A percentile compares a stretch with the other conserved stretches of the same genome.
These are phyloP conservation scores for Sarcophaga caerulescens DNA, from an alignment of 2,888 invertebrate species.

Conservation along the genomic window DNA sequence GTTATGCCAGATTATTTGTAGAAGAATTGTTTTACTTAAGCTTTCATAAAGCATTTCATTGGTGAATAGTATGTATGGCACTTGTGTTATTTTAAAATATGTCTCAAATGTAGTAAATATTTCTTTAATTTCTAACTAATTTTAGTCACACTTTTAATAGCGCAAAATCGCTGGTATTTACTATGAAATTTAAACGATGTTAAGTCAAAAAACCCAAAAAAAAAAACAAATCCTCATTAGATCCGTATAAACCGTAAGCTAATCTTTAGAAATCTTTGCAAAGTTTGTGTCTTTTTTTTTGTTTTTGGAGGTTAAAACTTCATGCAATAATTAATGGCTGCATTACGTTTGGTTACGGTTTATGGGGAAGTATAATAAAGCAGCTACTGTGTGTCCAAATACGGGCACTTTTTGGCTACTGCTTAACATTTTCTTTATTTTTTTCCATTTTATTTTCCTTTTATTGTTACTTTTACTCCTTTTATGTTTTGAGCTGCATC, in stretches of 20 bases:
- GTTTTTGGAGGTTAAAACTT: slow-evolving; percentile 2
- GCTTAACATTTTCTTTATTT: neutral
- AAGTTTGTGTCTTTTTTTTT: neutral
- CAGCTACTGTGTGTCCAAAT: slow-evolving; percentile 59
- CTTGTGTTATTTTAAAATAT: neutral
- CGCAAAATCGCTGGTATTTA: slow-evolving; percentile 73
- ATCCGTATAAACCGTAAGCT: neutral
- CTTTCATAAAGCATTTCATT: neutral
- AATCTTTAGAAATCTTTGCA: slow-evolving; percentile 5
- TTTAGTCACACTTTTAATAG: slow-evolving; percentile 74
- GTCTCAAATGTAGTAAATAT: neutral
- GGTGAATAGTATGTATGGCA: neutral
- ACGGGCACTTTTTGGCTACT: slow-evolving; percentile 19
- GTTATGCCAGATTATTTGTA: no score
- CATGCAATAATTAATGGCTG: neutral
- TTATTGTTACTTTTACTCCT: neutral
- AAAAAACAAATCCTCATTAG: neutral
- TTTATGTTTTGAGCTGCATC: neutral
- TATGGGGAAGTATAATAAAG: neutral
- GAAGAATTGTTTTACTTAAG: no score
- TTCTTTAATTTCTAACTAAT: slow-evolving; percentile 26
- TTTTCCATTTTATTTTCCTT: neutral
- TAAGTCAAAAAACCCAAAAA: no score
- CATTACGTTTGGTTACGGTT: neutral
- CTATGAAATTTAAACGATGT: neutral